phyloP scores from a whole-genome alignment of 1,140 invertebrate species.

The Orchesella cincta region DNA sequence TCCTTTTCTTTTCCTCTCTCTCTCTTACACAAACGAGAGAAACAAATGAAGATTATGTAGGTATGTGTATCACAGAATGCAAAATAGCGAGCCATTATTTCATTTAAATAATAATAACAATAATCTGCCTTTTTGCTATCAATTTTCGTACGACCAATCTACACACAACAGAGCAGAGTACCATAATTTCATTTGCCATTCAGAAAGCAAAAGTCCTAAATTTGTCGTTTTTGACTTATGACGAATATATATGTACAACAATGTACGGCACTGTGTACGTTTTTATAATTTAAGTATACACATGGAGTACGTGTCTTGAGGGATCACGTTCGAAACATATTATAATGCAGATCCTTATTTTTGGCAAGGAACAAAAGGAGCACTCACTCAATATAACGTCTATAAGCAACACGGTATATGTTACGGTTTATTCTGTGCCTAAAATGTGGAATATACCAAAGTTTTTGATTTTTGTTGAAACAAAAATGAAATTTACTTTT shows the following conservation, averaged over 20 bases:
- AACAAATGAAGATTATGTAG: background rate
- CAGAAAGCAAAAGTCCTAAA: conserved; percentile 18
- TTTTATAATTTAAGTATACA: background rate
- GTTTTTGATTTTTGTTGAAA: conserved; percentile 1
- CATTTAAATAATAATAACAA: background rate
- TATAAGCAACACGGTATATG: too few species aligned
- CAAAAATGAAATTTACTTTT: conserved; percentile 20
- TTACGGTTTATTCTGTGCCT: background rate
- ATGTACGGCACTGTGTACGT: too few species aligned
- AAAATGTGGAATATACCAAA: background rate
- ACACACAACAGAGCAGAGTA: background rate
- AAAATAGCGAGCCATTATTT: background rate
- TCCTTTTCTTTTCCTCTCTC: background rate
- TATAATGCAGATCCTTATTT: background rate
- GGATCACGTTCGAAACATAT: background rate
- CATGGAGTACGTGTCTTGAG: conserved; percentile 1
- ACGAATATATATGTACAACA: background rate
- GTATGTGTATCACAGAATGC: too few species aligned
- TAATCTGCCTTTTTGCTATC: background rate
- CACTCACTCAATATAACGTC: too few species aligned
- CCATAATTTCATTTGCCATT: background rate
- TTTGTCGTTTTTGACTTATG: conserved; percentile 30
- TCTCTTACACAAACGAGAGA: background rate
- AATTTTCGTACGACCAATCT: background rate
- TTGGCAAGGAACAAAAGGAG: background rate